A percentile compares a stretch with the other conserved stretches of the same genome.
phyloP scores from a whole-genome alignment of 1,140 invertebrate species.

The Bursaphelenchus mucronatus region DNA sequence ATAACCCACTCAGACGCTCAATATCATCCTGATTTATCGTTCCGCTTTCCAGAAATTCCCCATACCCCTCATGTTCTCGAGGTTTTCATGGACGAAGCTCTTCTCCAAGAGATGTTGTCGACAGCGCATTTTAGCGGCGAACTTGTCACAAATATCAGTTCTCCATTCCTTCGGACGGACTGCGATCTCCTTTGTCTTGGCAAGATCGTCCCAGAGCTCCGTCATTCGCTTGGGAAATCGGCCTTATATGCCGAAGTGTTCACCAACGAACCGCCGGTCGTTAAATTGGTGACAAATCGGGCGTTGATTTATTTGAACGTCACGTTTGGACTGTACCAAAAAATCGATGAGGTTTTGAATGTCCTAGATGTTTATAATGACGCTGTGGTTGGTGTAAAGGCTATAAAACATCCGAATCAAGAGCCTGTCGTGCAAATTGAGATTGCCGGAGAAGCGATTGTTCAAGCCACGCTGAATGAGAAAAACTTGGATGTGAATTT shows the following conservation, averaged over 20 bases:
- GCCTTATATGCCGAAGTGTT: conserved; percentile 40
- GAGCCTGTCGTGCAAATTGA: conserved; percentile 31
- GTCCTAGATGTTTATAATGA: neutral
- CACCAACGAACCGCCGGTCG: conserved; percentile 28
- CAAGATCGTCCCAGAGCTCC: conserved; percentile 49
- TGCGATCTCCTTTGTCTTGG: conserved; percentile 45
- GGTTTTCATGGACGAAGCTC: conserved; percentile 33
- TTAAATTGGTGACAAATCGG: conserved; percentile 16
- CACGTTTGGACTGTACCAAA: conserved; percentile 19
- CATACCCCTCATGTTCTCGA: conserved; percentile 23
- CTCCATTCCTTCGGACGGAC: conserved; percentile 31
- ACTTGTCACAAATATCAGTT: conserved; percentile 30
- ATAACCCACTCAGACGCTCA: too few relatives aligned
- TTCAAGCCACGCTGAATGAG: conserved; percentile 25
- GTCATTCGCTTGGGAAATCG: conserved; percentile 33
- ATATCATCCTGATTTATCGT: too few relatives aligned
- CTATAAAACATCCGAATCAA: neutral
- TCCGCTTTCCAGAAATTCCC: neutral
- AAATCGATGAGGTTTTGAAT: neutral
- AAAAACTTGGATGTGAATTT: conserved; percentile 39
- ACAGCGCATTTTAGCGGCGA: conserved; percentile 22
- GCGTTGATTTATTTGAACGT: conserved; percentile 25
- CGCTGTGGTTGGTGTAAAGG: neutral
- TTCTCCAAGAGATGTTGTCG: conserved; percentile 30
- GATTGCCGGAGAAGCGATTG: conserved; percentile 42